A percentile compares a stretch with the other conserved stretches of the same genome.
phyloP scores from a whole-genome alignment of 2,888 invertebrate species.

The Scaeva pyrastri region DNA sequence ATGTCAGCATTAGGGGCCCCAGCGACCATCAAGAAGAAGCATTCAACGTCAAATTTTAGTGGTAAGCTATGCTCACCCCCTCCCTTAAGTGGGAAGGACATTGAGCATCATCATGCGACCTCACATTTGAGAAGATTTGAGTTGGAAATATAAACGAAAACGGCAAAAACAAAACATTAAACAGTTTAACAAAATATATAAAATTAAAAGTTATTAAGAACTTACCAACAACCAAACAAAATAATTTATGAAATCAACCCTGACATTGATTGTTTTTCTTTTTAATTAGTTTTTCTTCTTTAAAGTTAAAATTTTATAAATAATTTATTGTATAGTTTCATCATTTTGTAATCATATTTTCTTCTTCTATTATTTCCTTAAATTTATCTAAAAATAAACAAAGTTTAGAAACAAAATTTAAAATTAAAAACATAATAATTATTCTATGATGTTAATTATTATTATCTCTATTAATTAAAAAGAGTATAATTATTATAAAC shows the following conservation, averaged over 20 bases:
- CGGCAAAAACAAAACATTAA: slow-evolving; percentile 16
- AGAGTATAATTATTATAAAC: slow-evolving; percentile 43
- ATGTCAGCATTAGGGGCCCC: background rate
- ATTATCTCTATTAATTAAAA: slow-evolving; percentile 30
- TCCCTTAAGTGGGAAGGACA: slow-evolving; percentile 89
- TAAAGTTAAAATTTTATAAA: slow-evolving; percentile 24
- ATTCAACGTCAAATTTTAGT: slow-evolving; percentile 69
- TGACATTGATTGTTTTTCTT: slow-evolving; percentile 44
- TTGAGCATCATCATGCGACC: slow-evolving; percentile 84
- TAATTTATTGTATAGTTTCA: slow-evolving; percentile 50
- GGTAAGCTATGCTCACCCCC: slow-evolving; percentile 83
- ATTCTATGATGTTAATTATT: slow-evolving; percentile 61
- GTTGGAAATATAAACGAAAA: slow-evolving; percentile 82
- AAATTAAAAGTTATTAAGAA: slow-evolving; percentile 18
- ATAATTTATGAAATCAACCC: slow-evolving; percentile 18
- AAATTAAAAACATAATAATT: slow-evolving; percentile 13
- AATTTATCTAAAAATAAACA: slow-evolving; percentile 20
- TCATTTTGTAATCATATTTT: slow-evolving; percentile 66
- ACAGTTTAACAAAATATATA: background rate
- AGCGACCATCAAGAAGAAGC: slow-evolving; percentile 50
- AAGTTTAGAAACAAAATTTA: slow-evolving; percentile 16
- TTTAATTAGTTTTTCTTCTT: slow-evolving; percentile 5
- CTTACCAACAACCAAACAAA: slow-evolving; percentile 30
- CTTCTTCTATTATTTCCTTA: slow-evolving; percentile 28
- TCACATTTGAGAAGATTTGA: slow-evolving; percentile 87